A percentile compares a stretch with the other conserved stretches of the same genome.
Conservation (phyloP, 1,140 invertebrate genomes). For the Drosophila chauvacae region DNA sequence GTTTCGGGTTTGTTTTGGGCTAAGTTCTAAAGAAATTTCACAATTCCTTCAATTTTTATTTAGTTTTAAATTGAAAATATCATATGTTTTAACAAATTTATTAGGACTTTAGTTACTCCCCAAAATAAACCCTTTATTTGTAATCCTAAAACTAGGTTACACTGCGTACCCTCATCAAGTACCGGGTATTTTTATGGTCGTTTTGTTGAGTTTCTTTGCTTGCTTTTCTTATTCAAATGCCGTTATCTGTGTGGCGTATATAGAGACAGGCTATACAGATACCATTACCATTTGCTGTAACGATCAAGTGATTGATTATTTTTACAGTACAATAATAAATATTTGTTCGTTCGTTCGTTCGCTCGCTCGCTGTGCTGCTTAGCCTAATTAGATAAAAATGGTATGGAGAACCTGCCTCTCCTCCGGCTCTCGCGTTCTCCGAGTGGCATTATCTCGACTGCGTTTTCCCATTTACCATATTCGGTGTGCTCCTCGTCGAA, state of each 20-base stretch:
- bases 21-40: no score
- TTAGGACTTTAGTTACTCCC: no score
- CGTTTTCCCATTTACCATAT: slow-evolving; percentile 79
- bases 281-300: slow-evolving; percentile 77
- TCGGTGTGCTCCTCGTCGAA: slow-evolving; percentile 52
- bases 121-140: no score
- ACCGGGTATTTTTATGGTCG: slow-evolving; percentile 4
- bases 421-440: slow-evolving; percentile 2
- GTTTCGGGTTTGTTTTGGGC: neutral
- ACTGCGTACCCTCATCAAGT: neutral
- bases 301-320: slow-evolving; percentile 82
- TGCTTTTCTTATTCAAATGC: slow-evolving; percentile 75
- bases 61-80: neutral
- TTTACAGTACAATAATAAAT: slow-evolving; percentile 81
- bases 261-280: slow-evolving; percentile 43
- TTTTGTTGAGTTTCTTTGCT: neutral
- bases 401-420: slow-evolving; percentile 40
- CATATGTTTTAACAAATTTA: no score
- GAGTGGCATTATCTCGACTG: slow-evolving; percentile 53
- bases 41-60: no score
- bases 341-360: slow-evolving; percentile 55
- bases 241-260: slow-evolving; percentile 65
- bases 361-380: slow-evolving; percentile 51
- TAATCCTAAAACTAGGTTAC: neutral
- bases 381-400: slow-evolving; percentile 83